Evolutionary conservation across 2,888 invertebrate species (phyloP), one percentile per base, ranked within the genome.

Genomic region (Andricus quercusramuli): DNA sequence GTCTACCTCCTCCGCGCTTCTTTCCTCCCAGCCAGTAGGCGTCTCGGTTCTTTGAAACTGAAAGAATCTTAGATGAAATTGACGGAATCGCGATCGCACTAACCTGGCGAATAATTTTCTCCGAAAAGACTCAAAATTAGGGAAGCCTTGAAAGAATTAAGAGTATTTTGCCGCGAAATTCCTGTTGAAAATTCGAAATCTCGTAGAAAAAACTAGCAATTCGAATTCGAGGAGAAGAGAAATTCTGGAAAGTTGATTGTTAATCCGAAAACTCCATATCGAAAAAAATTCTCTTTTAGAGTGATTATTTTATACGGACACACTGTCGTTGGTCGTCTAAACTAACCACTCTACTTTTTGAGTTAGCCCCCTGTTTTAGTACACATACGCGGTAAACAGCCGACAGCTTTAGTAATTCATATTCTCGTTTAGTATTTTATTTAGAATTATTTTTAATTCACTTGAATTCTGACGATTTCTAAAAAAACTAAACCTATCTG

Each of bases 1-100:
- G 74, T 74, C 74, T 74, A 74, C 74, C 56, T 74, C 56, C 56
- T 74, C 56, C 74, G 74, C 37, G 74, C 56, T 56, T 74, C 22
- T 74, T 74, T 74, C 32, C 74, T 56, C 74, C 56, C 32, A 74
- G 59, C 74, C 56, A 56, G 56, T 74, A 56, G 74, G 74, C 32
- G 74, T 56, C 56, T 51, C 32, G 56, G 74, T 56, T 32, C 51
- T 74, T 74, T 29, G 20, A 32, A 74, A 74, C 32, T 37, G 25
- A 70, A 56, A 74, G 32, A 74, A 74, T 74, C 56, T 56, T 56
- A 51, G 56, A 59, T 74, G 20, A 74, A 56, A 74, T 22, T 32
- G 32, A 74, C 32, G 32, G n/a, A 74, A 41, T 67, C 41, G 20
- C 67, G 37, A 67, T 67, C 67, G 13, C 37, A 67, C 41, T 67